Evolutionary conservation across 2,888 invertebrate species (phyloP), one percentile per base, ranked within the genome.

Genomic region (Polymixis flavicincta): DNA sequence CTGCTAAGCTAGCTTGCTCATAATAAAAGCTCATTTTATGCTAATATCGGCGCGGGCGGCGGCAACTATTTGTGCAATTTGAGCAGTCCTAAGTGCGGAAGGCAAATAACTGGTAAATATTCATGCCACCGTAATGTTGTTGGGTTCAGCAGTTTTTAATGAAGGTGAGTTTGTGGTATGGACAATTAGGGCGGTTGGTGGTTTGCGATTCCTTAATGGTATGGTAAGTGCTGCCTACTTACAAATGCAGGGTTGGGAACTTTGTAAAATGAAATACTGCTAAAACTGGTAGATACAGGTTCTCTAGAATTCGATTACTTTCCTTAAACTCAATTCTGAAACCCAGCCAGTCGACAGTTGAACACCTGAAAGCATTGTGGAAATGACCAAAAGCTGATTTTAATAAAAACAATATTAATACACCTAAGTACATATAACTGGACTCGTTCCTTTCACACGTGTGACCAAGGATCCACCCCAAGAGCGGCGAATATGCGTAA

Each of bases 1-100:
- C 79, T 71, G 65, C 68, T 76, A 61, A 60, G 69, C 76, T 83
- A 77, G 82, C 77, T 83, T 87, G 83, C 80, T 87, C 81, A 87
- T 85, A 80, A 80, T 82, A 86, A 88, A 91, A 87, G 87, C 89
- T 90, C 88, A 90, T 92, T 92, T 92, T 93, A 93, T 93, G 93
- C 90, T 92, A 93, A 93, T 92, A 83, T 78, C 63, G 37, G 57
- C 71, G 45, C 76, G 52, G 70, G 76, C 55, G 78, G 71, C 82
- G 78, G 85, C 74, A 86, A 87, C 89, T 89, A 89, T 91, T 91
- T 89, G 88, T 89, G 88, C 90, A 90, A 90, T 91, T 90, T 90
- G 80, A 87, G 80, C 87, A 80, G 79, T 80, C 83, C 82, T 68
- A 74, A 81, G 78, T 86, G 80, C 80, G 81, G 82, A 86, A 85